Evolutionary conservation across 2,113 vertebrate species (phyloP), one percentile per base, ranked within the genome.

Genomic region (Poeciliopsis occidentalis): DNA sequence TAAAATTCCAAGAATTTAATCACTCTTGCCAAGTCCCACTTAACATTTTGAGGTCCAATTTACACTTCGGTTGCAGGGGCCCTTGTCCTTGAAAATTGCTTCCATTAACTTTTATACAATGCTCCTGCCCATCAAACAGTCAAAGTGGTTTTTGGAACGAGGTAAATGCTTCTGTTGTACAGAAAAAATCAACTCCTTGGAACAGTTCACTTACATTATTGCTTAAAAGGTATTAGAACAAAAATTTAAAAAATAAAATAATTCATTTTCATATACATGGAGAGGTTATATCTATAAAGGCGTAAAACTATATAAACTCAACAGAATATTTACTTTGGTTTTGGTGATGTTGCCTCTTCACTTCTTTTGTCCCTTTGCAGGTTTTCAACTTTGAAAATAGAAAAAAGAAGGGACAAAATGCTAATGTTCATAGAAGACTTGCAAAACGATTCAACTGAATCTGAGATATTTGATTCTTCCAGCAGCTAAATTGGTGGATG

Each of bases 41-140:
- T 86, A 80, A 75, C 88, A 88, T 75, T 85, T 78, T 78, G 71
- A 79, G 74, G 85, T 91, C 82, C 81, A 88, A 87, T 85, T 89
- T 89, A 76, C 72, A 76, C 71, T 81, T 90, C 75, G 67, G 85
- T 63, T 69, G 82, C 69, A 73, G 76, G 79, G 60, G 73, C 76
- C 78, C 73, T 89, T 91, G 88, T 89, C 89, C 85, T 85, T 73
- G 80, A 87, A 90, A 92, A 92, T 87, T 85, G 87, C 87, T 85
- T 87, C 82, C 68, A 89, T 89, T 88, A 86, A 88, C 82, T 83
- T 83, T 83, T 85, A 37, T 79, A 51, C 73, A 60, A 54, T 76
- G 82, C 77, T 69, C 73, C 75, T 89, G 83, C 76, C 83, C 79
- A 76, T 85, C 67, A 81, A 73, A 1, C 66, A 73, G 87, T 83